Percentiles rank a stretch among this genome's conserved stretches.
These are phyloP conservation scores for Parochlus steinenii DNA, from an alignment of 2,888 invertebrate species.

Conservation along the genomic window DNA sequence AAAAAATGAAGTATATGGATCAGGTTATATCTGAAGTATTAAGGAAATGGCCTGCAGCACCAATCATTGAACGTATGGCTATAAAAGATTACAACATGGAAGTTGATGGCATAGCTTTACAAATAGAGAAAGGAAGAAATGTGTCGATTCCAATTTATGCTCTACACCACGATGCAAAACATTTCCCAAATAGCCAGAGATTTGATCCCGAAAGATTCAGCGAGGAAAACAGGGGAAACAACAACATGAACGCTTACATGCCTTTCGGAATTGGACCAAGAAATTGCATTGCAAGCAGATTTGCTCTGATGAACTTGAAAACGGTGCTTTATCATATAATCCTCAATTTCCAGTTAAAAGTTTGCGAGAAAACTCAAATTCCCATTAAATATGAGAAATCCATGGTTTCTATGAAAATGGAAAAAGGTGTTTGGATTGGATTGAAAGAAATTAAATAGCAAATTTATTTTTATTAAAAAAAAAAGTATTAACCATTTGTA, in stretches of 20 bases:
- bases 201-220: constrained; percentile 43
- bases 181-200: constrained; percentile 35
- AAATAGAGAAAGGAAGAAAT: constrained; percentile 22
- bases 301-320: no score
- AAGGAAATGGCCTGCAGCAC: constrained; percentile 19
- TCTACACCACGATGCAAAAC: constrained; percentile 35
- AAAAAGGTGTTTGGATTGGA: no score
- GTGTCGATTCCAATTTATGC: constrained; percentile 29
- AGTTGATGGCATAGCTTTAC: constrained; percentile 19
- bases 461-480: no score
- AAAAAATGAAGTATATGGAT: constrained; percentile 41
- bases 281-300: no score
- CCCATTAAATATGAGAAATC: no score
- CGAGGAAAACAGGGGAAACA: constrained; percentile 36
- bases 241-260: constrained; percentile 31
- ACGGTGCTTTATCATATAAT: no score
- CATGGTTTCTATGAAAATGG: no score
- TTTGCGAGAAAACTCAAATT: no score
- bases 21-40: constrained; percentile 40
- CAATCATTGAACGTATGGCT: constrained; percentile 31
- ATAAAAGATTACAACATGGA: constrained; percentile 31
- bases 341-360: no score
- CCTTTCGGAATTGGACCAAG: constrained; percentile 42
- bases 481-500: no score
- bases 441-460: no score